Evolutionary conservation across 2,113 vertebrate genomes (phyloP).

Genomic region (Hemibagrus wyckioides): DNA sequence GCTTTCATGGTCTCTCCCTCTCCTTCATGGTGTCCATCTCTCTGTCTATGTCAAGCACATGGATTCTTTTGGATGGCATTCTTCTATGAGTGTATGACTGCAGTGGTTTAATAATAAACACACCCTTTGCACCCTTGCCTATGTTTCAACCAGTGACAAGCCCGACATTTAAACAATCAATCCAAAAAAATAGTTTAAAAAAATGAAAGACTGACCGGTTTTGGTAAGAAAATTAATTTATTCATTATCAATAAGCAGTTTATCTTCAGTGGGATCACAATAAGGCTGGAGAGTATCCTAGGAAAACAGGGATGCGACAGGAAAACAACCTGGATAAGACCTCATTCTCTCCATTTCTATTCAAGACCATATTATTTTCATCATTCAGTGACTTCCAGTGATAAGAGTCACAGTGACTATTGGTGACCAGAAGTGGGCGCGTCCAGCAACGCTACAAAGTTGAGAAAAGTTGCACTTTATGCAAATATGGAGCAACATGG

Average conservation of each 20-base stretch:
- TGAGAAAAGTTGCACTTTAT: too few species aligned
- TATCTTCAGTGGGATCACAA: background rate
- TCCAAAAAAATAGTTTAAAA: background rate
- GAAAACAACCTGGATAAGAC: background rate
- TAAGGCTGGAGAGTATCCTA: background rate
- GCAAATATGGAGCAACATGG: too few species aligned
- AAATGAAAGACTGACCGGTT: background rate
- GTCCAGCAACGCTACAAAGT: too few species aligned
- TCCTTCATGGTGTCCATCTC: background rate
- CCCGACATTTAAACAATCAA: background rate
- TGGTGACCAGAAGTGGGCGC: too few species aligned
- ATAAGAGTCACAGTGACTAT: too few species aligned
- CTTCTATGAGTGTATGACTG: background rate
- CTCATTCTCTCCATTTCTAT: background rate
- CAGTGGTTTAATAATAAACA: background rate
- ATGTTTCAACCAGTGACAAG: background rate
- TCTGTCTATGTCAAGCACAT: background rate
- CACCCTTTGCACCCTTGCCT: background rate
- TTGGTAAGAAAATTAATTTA: background rate
- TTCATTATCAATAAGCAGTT: background rate
- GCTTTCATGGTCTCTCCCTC: background rate
- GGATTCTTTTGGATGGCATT: background rate
- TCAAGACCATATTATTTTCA: too few species aligned
- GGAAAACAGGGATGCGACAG: background rate
- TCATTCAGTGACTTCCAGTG: too few species aligned